Percentiles rank a stretch among this genome's conserved stretches.
Evolutionary conservation across 2,888 invertebrate genomes (phyloP).

Genomic region (Monopis laevigella): DNA sequence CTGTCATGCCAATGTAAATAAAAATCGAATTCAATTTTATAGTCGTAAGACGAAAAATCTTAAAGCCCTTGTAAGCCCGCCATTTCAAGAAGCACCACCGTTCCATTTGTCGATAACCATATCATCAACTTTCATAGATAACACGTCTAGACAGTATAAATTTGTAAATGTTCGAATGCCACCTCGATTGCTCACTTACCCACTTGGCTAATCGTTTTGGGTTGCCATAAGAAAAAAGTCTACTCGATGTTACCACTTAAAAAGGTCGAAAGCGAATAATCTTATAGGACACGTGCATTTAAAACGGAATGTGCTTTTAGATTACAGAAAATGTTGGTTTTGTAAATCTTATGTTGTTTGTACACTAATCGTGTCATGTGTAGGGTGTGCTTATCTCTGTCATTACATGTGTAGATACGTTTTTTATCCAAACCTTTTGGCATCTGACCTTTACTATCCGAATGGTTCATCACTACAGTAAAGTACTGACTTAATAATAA

Average conservation of each 20-base stretch:
- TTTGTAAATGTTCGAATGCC: conserved; percentile 60
- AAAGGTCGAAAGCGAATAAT: conserved; percentile 49
- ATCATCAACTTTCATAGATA: conserved; percentile 51
- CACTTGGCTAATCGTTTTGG: conserved; percentile 58
- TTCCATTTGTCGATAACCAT: conserved; percentile 45
- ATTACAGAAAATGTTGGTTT: conserved; percentile 36
- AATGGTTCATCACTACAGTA: too few species aligned
- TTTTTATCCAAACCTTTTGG: too few species aligned
- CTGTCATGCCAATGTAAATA: too few species aligned
- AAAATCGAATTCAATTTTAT: too few species aligned
- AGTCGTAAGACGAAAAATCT: too few species aligned
- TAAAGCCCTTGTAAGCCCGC: too few species aligned
- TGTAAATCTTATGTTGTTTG: conserved; percentile 20
- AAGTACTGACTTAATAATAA: too few species aligned
- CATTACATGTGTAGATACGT: too few species aligned
- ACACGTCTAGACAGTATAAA: conserved; percentile 61
- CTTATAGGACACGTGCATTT: conserved; percentile 44
- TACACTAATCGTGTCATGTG: too few species aligned
- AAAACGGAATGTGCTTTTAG: conserved; percentile 35
- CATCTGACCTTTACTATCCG: too few species aligned
- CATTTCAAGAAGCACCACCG: too few species aligned
- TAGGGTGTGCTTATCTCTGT: too few species aligned
- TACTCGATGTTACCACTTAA: conserved; percentile 42
- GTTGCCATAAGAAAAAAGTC: conserved; percentile 36
- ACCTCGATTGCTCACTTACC: conserved; percentile 61